Base-by-base conservation (phyloP, 2,113 vertebrate genomes). In the Anarrhichthys ocellatus region DNA sequence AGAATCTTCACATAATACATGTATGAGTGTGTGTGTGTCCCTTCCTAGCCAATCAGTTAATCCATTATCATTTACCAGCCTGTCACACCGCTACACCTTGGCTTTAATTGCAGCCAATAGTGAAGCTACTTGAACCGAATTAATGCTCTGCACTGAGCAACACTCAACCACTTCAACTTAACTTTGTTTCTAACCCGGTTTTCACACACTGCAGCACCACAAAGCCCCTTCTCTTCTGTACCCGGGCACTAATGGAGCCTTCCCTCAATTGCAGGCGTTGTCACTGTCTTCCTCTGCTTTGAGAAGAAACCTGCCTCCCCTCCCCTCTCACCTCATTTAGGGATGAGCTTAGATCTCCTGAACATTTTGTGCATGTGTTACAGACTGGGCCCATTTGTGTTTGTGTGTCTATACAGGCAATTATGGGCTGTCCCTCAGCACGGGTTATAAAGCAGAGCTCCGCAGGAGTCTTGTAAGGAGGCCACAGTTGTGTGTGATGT, bases 101-200 rank as follows among this genome's bases (percentile, higher is more conserved):
- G 18, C 68, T 81, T 84, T 91, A 87, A 89, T 87, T 84, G 70
- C 75, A 85, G 78, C 81, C 87, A 87, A 80, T 62, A 65, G 80
- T 44, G 52, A 83, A 73, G 74, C 78, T 44, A 48, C 78, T 88
- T 91, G 69, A 91, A 82, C 69, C 64, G 32, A 88, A 61, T 89
- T 70, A 90, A 74, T 73, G 65, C 78, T 69, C 71, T 24, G 58
- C 42, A 44, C 50, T 9, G 15, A 73, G 52, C 46, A 9, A 76
- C 83, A 36, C 82, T 88, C 78, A 74, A 73, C 93, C 73, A 82
- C 85, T 81, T 73, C 17, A 72, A 34, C 81, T 42, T 72, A 73
- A 90, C 87, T 81, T 84, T 88, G 80, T 84, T 82, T 80, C 71
- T 89, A 87, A 87, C 90, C 86, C 74, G 89, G 83, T 83, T 92